Evolutionary conservation across 2,113 vertebrate genomes (phyloP).

Genomic region (Todiramphus saurophagus): DNA sequence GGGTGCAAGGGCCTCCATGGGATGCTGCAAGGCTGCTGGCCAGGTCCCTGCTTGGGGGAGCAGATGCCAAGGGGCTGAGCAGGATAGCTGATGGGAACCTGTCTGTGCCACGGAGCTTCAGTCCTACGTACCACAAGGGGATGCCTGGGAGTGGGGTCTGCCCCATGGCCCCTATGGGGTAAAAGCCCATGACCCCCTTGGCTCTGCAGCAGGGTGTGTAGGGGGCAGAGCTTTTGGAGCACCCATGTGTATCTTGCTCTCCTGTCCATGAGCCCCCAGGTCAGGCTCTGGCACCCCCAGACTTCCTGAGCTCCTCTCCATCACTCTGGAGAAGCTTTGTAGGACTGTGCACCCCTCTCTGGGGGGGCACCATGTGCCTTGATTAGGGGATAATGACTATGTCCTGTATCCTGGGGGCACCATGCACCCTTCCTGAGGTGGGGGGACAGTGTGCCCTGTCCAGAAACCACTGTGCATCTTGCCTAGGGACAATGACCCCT

Average conservation of each 20-base stretch:
- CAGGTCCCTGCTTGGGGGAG: neutral
- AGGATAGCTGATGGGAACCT: neutral
- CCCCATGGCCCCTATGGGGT: neutral
- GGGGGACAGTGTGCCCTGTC: neutral
- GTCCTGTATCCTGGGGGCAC: neutral
- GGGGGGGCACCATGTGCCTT: neutral
- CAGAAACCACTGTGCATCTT: neutral
- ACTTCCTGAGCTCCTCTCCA: neutral
- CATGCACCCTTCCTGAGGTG: too few relatives aligned
- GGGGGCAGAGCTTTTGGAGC: neutral
- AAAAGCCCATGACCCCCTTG: neutral
- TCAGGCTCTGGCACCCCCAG: neutral
- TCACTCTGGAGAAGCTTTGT: neutral
- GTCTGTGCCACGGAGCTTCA: neutral
- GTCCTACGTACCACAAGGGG: neutral
- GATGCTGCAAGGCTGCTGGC: neutral
- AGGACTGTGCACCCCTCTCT: neutral
- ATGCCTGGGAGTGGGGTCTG: neutral
- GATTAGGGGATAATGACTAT: too few relatives aligned
- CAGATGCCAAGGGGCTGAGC: neutral
- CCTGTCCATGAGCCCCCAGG: neutral
- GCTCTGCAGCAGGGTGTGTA: neutral
- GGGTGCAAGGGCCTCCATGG: neutral
- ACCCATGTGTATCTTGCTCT: neutral
- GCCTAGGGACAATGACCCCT: too few relatives aligned